phyloP scores from a whole-genome alignment of 2,113 vertebrate genomes.

The Ammodytes dubius region DNA sequence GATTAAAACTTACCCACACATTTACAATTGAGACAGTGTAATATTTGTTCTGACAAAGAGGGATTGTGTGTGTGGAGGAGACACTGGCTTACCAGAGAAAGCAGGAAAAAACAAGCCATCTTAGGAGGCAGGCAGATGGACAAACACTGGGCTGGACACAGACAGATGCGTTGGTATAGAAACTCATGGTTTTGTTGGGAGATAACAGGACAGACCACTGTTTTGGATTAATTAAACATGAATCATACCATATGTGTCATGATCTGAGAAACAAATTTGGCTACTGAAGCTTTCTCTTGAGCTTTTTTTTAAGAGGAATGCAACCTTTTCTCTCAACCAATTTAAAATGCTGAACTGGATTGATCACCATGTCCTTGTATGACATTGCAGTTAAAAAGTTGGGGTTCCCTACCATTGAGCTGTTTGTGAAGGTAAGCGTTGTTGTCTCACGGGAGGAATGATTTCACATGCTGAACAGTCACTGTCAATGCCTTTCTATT shows the following conservation, averaged over 20 bases:
- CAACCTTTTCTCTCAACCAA: background rate
- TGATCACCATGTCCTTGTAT: conserved; percentile 75
- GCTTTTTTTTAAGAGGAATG: background rate
- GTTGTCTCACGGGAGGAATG: background rate
- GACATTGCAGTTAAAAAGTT: conserved; percentile 62
- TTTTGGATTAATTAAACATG: background rate
- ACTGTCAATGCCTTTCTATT: background rate
- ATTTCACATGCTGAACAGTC: background rate
- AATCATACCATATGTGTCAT: background rate
- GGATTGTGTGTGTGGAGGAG: conserved; percentile 42
- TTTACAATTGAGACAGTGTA: conserved; percentile 7
- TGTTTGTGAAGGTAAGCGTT: conserved; percentile 83
- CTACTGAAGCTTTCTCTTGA: background rate
- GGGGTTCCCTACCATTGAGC: conserved; percentile 73
- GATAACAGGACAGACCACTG: background rate
- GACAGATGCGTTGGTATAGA: background rate
- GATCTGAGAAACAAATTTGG: background rate
- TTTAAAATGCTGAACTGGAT: background rate
- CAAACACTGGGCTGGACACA: too few relatives aligned
- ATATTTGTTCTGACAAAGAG: conserved; percentile 45
- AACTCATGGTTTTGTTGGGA: background rate
- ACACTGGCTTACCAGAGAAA: conserved; percentile 42
- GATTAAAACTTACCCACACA: background rate
- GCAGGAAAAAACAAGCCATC: background rate
- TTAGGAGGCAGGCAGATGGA: conserved; percentile 12